phyloP scores from a whole-genome alignment of 2,888 invertebrate species.

The Clitarchus hookeri region DNA sequence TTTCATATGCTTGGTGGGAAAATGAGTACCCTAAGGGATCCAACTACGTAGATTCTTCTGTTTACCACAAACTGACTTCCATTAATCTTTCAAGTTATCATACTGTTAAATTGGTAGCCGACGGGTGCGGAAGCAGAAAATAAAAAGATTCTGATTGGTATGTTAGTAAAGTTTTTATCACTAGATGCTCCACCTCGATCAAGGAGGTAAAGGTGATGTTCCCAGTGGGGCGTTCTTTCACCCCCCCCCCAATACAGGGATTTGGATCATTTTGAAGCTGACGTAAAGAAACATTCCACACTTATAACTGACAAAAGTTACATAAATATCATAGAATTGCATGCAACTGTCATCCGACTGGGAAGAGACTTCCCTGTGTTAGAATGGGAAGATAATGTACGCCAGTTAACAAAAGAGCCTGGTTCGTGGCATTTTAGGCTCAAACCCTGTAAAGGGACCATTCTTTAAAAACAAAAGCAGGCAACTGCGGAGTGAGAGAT shows the following conservation, averaged over 20 bases:
- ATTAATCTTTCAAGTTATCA: background rate
- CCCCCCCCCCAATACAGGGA: background rate
- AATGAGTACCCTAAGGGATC: too few relatives aligned
- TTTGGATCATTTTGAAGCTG: background rate
- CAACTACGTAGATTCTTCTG: too few relatives aligned
- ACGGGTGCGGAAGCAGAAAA: background rate
- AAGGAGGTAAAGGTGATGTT: background rate
- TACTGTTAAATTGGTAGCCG: background rate
- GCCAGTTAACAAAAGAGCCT: background rate
- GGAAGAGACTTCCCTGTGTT: conserved; percentile 2
- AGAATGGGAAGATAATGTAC: background rate
- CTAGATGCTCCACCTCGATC: background rate
- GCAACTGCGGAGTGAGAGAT: background rate
- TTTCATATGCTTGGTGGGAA: too few relatives aligned
- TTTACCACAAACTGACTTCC: conserved; percentile 7
- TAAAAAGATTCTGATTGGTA: background rate
- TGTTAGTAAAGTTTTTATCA: background rate
- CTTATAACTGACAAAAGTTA: conserved; percentile 16
- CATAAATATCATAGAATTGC: background rate
- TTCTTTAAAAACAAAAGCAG: background rate
- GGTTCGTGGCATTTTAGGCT: conserved; percentile 11
- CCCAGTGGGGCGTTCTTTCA: background rate
- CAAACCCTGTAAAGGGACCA: conserved; percentile 15
- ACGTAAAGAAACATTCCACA: background rate
- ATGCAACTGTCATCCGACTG: conserved; percentile 22